Evolutionary conservation across 2,888 invertebrate genomes (phyloP).

Genomic region (Camponotus fellah): DNA sequence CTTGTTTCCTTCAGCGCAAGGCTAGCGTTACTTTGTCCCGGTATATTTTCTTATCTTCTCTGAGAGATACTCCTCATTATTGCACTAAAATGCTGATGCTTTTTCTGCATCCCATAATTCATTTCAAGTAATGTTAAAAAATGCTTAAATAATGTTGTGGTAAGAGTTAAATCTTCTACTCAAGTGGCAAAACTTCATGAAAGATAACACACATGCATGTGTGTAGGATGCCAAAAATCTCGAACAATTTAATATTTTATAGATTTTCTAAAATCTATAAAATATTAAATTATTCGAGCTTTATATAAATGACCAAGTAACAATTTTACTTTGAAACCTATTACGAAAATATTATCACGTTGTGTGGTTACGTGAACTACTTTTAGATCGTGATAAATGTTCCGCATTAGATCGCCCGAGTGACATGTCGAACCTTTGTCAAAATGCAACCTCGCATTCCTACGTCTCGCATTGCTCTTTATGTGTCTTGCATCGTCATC

Average conservation of each 20-base stretch:
- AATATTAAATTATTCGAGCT: not conserved
- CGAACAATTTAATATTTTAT: too few species aligned
- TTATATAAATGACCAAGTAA: not conserved
- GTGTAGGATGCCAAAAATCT: not conserved
- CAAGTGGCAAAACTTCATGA: not conserved
- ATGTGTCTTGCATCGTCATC: conserved; percentile 4
- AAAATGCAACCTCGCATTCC: not conserved
- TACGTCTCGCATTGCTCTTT: not conserved
- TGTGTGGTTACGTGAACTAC: not conserved
- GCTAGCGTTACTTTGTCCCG: not conserved
- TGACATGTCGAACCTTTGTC: not conserved
- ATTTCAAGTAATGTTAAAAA: conserved; percentile 3
- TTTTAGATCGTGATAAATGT: not conserved
- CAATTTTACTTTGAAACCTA: not conserved
- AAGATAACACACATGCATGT: not conserved
- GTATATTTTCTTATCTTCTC: conserved; percentile 19
- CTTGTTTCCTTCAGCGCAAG: conserved; percentile 12
- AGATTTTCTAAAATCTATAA: not conserved
- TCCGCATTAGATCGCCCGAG: not conserved
- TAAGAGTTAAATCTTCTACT: conserved; percentile 8
- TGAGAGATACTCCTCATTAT: conserved; percentile 17
- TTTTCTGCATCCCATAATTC: conserved; percentile 9
- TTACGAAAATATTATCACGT: not conserved
- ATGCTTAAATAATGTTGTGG: conserved; percentile 37
- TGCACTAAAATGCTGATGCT: not conserved